Evolutionary conservation across 2,888 invertebrate species (phyloP), one percentile per base, ranked within the genome.

Genomic region (Mimas tiliae): DNA sequence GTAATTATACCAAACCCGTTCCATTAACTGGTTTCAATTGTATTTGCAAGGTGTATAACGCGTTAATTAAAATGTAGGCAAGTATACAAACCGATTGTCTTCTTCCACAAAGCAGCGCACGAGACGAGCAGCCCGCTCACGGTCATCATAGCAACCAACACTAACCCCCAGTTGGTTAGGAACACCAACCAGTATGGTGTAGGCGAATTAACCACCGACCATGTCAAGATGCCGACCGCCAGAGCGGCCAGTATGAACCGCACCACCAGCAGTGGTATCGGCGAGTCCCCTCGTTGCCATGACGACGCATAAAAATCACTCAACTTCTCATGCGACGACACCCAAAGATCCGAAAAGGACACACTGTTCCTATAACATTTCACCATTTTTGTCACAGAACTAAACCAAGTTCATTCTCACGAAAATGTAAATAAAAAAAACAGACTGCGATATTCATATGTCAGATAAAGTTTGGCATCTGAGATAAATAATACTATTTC

Each of bases 121-220:
- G 92, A 93, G 3, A 91, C 85, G 0, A 79, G n/a, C 0, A 88
- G 70, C 6, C 84, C 88, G 62, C 83, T 83, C 47, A 88, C 68
- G 64, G 82, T 76, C 76, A 84, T 84, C 64, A 78, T 62, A 2
- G 80, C 76, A 34, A 90, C 69, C 63, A 91, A 76, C 21, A 91
- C 64, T 11, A 91, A 73, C 0, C 92, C 93, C 93, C 93, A 93
- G 77, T 93, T 91, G 21, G 93, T 93, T 67, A 93, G 87, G 76
- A 83, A 93, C 58, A 89, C 81, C 63, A 88, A 74, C 90, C 90
- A 93, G 76, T 80, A 79, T 0, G 78, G 75, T 33, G 69, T 80
- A 16, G 77, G 70, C 0, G 79, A 82, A 42, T 78, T 81, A 9
- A 71, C 68, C 64, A 90, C 62, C 0, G 92, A 87, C 91, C 91